Base-by-base conservation (phyloP, 2,113 vertebrate species). In the Felis chaus region DNA sequence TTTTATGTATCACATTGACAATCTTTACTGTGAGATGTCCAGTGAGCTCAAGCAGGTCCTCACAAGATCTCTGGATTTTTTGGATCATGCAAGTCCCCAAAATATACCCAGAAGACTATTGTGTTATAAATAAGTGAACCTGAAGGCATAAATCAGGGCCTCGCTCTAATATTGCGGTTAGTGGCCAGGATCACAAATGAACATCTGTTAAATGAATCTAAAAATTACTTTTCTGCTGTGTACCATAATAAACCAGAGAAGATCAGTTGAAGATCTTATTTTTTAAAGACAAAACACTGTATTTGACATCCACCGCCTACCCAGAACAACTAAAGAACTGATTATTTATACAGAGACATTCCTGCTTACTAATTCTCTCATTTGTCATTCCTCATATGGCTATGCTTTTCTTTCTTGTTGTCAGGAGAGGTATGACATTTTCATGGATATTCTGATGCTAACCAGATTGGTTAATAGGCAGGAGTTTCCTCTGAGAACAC, bases 371-470 rank as follows among this genome's bases (percentile, higher is more conserved):
- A n/a, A 36, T 55, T 89, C 68, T 76, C 48, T 94, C 89, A 25
- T 83, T 29, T 69, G 57, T 87, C 79, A 78, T 76, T 94, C 92
- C 92, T 96, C 90, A 80, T 81, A 69, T 57, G 90, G 95, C n/a
- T 48, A 69, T 63, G 21, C 80, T 76, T 23, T 91, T 79, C 65
- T 79, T 69, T 92, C 81, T 45, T 94, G 73, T 61, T 92, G 57
- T 93, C 33, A 53, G 80, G 78, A 81, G 16, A 95, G 23, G 55
- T 50, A 50, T 65, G 63, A 90, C 90, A 96, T 76, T 45, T 69
- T 92, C 74, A 33, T 66, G 90, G n/a, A 41, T 50, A 89, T 36
- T 86, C 69, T 97, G 94, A 97, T 90, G 81, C 84, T 97, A 96
- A 87, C 80, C 96, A 97, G 95, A 94, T 5, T 83, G 76, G 86